Percentiles rank a stretch among this genome's conserved stretches.
These are phyloP conservation scores for Channa argus DNA, from an alignment of 2,113 vertebrate genomes.

Conservation along the genomic window DNA sequence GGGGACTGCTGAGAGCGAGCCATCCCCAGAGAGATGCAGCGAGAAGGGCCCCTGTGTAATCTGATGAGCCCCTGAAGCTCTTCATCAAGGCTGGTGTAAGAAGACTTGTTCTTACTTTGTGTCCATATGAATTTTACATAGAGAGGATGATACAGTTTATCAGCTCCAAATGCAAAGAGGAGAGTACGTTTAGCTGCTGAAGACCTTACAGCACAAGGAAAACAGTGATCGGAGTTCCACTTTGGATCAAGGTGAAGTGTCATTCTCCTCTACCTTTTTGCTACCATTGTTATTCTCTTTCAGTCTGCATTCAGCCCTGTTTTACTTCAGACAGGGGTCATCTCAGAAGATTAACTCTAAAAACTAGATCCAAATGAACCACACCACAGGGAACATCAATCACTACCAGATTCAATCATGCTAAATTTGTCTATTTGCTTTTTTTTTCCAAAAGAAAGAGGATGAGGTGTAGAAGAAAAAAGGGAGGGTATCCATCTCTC, in stretches of 20 bases:
- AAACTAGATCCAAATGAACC: slow-evolving; percentile 62
- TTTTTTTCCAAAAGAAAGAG: slow-evolving; percentile 33
- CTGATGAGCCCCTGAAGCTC: slow-evolving; percentile 49
- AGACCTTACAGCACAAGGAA: slow-evolving; percentile 50
- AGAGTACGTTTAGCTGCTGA: slow-evolving; percentile 16
- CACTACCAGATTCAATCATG: slow-evolving; percentile 69
- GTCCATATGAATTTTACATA: slow-evolving; percentile 17
- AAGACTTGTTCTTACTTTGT: slow-evolving; percentile 22
- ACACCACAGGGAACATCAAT: slow-evolving; percentile 65
- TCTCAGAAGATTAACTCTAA: slow-evolving; percentile 76
- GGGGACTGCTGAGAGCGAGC: slow-evolving; percentile 48
- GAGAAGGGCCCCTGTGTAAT: slow-evolving; percentile 58
- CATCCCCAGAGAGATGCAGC: slow-evolving; percentile 60
- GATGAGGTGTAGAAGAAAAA: neutral
- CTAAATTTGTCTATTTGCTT: slow-evolving; percentile 78
- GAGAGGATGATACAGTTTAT: slow-evolving; percentile 25
- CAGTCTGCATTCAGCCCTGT: slow-evolving; percentile 10
- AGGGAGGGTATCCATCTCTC: slow-evolving; percentile 69
- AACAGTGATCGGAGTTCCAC: slow-evolving; percentile 37
- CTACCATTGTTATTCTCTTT: slow-evolving; percentile 36
- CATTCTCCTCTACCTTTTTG: slow-evolving; percentile 29
- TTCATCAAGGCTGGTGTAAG: neutral
- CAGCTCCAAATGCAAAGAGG: neutral
- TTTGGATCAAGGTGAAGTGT: slow-evolving; percentile 49
- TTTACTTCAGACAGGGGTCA: slow-evolving; percentile 67